These are phyloP conservation scores for Pitangus sulphuratus DNA, from an alignment of 2,797 vertebrate genomes.

Conservation along the genomic window DNA sequence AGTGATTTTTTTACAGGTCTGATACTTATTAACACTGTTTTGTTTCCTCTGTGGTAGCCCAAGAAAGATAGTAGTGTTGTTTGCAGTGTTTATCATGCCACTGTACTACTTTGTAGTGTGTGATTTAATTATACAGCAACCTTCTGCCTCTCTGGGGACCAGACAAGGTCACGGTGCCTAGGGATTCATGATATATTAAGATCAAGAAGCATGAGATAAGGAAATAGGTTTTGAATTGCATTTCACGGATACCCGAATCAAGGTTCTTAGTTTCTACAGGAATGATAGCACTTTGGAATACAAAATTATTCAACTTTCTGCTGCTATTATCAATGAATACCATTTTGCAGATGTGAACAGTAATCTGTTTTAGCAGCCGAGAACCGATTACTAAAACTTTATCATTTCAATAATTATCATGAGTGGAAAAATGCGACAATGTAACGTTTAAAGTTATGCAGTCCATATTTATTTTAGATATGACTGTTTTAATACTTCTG, in stretches of 20 bases:
- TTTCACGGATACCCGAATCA: not conserved
- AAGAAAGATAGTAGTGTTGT: not conserved
- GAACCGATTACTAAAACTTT: not conserved
- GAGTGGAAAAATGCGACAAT: not conserved
- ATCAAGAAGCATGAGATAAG: not conserved
- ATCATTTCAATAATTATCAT: not conserved
- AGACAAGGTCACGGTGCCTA: not conserved
- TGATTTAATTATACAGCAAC: conserved; percentile 36
- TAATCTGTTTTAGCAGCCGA: not conserved
- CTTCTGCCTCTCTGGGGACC: conserved; percentile 26
- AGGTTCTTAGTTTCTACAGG: conserved; percentile 3
- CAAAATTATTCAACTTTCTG: not conserved
- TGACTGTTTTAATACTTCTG: not conserved
- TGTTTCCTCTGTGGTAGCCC: not conserved
- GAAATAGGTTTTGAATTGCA: not conserved
- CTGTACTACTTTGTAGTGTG: conserved; percentile 22
- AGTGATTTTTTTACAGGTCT: not conserved
- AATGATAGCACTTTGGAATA: not conserved
- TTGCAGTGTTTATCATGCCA: not conserved
- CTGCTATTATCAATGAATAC: not conserved
- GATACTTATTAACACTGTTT: not conserved
- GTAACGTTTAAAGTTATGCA: not conserved
- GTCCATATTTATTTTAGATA: conserved; percentile 14
- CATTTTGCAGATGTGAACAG: not conserved
- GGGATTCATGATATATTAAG: not conserved